These are phyloP conservation scores for Enteromius paludinosus DNA, from an alignment of 2,797 vertebrate genomes.

Conservation along the genomic window DNA sequence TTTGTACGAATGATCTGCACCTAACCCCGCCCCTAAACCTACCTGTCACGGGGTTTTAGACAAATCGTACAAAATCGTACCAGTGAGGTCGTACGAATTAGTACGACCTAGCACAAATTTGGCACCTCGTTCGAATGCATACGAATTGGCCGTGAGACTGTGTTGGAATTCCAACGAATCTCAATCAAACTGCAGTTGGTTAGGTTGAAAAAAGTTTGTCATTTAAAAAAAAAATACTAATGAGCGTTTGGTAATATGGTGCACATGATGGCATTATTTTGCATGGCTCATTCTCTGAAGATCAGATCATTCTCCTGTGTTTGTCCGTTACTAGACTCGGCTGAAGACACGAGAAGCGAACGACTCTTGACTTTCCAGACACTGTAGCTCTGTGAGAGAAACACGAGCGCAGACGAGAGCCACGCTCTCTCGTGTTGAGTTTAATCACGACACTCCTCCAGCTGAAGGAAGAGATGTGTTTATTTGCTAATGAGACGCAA, in stretches of 20 bases:
- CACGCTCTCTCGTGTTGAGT: constrained; percentile 27
- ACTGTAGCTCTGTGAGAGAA: constrained; percentile 1
- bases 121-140: too few species aligned
- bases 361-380: background rate
- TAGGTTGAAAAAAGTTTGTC: too few species aligned
- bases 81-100: too few species aligned
- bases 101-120: too few species aligned
- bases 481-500: constrained; percentile 66
- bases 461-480: constrained; percentile 53
- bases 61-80: too few species aligned
- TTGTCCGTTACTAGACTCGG: background rate
- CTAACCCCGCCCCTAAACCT: too few species aligned
- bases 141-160: too few species aligned
- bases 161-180: too few species aligned
- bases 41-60: too few species aligned
- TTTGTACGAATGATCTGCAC: too few species aligned
- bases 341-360: background rate
- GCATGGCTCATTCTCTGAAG: background rate
- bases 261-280: background rate
- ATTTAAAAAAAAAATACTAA: too few species aligned
- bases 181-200: too few species aligned
- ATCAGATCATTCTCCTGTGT: background rate
- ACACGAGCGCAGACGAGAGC: background rate
- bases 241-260: background rate
- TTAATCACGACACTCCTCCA: constrained; percentile 59